Percentiles rank a stretch among this genome's conserved stretches.
phyloP scores from a whole-genome alignment of 2,113 vertebrate species.

The Phylloscopus trochilus region DNA sequence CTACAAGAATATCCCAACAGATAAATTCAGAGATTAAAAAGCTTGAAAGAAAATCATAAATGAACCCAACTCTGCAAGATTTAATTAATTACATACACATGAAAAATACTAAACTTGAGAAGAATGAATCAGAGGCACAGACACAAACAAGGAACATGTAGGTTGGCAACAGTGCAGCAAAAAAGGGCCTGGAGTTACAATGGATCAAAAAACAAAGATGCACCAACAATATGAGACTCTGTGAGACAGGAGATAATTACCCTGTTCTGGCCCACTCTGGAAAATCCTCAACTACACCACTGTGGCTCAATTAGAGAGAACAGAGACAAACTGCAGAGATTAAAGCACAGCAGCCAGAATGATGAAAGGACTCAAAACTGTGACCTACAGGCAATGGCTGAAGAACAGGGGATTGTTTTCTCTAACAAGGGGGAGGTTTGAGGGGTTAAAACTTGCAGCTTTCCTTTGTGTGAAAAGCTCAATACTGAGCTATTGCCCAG shows the following conservation, averaged over 20 bases:
- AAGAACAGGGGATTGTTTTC: not conserved
- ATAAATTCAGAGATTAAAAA: not conserved
- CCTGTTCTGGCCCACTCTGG: not conserved
- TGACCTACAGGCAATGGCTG: not conserved
- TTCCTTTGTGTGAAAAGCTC: not conserved
- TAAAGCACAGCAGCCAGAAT: not conserved
- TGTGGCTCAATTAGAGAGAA: not conserved
- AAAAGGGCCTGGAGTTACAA: not conserved
- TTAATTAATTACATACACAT: not conserved
- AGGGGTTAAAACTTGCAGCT: not conserved
- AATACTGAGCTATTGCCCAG: not conserved
- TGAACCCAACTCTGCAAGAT: not conserved
- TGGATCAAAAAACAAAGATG: slow-evolving; percentile 1
- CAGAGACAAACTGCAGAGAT: not conserved
- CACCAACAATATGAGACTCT: not conserved
- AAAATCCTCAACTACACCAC: not conserved
- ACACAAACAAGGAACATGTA: not conserved
- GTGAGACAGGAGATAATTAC: not conserved
- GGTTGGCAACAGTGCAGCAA: not conserved
- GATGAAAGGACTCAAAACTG: not conserved
- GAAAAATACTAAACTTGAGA: not conserved
- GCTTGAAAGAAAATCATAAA: not conserved
- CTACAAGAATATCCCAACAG: not conserved
- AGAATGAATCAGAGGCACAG: not conserved
- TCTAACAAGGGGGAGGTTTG: not conserved